Conservation (phyloP, 2,888 invertebrate species). For the Drosophila demipolita region DNA sequence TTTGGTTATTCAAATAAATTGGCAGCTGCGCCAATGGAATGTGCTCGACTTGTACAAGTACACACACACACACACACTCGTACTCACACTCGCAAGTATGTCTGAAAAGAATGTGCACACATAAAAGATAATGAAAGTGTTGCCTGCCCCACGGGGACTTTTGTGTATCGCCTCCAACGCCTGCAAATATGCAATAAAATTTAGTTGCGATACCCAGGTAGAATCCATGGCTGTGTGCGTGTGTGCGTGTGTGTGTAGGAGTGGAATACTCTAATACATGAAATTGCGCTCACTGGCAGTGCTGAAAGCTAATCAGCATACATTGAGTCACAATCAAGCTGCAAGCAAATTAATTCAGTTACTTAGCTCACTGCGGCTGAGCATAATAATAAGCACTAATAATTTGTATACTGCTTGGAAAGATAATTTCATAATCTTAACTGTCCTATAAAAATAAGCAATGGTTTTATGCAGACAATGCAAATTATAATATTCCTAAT, state of each 20-base stretch:
- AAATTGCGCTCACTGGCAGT: constrained; percentile 22
- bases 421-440: neutral
- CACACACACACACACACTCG: constrained; percentile 3
- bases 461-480: neutral
- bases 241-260: constrained; percentile 1
- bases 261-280: constrained; percentile 33
- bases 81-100: constrained; percentile 2
- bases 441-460: neutral
- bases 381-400: neutral
- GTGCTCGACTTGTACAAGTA: neutral
- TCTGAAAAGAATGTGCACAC: constrained; percentile 46
- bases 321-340: constrained; percentile 17
- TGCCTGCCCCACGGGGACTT: constrained; percentile 29
- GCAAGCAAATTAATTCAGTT: constrained; percentile 29
- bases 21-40: constrained; percentile 31
- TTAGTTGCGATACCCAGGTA: constrained; percentile 39
- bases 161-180: constrained; percentile 9
- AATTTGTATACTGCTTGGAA: neutral
- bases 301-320: constrained; percentile 40
- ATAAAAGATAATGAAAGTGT: constrained; percentile 73
- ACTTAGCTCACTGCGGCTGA: constrained; percentile 10
- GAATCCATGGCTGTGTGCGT: neutral
- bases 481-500: neutral
- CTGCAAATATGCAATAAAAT: constrained; percentile 53
- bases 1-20: constrained; percentile 66